Conservation (phyloP, 2,797 vertebrate genomes). For the Staurois parvus region DNA sequence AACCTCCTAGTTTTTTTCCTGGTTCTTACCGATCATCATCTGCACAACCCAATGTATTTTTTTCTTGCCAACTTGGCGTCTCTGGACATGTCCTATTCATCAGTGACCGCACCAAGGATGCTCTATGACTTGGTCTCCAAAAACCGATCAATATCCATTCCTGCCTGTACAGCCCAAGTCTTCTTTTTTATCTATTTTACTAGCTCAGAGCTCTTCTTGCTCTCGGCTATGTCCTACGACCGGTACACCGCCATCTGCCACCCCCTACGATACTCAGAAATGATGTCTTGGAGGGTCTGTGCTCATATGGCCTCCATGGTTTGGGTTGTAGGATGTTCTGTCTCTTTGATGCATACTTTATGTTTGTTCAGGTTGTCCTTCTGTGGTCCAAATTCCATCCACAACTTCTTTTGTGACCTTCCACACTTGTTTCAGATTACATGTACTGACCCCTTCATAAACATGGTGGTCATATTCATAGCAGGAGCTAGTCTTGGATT, state of each 20-base stretch:
- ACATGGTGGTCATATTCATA: background rate
- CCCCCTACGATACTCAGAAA: background rate
- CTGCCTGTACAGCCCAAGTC: background rate
- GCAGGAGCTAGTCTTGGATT: background rate
- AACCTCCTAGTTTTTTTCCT: constrained; percentile 8
- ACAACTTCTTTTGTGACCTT: constrained; percentile 46
- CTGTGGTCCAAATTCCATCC: constrained; percentile 17
- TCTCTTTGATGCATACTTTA: background rate
- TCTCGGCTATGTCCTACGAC: background rate
- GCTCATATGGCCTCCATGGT: background rate
- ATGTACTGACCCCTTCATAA: constrained; percentile 25
- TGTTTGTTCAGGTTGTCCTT: constrained; percentile 1
- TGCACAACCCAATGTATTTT: constrained; percentile 53
- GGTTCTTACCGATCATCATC: constrained; percentile 2
- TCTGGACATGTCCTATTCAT: constrained; percentile 67
- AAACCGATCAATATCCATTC: background rate
- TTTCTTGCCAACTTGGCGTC: constrained; percentile 65
- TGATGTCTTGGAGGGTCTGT: too few relatives aligned
- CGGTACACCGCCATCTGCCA: background rate
- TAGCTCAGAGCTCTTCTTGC: background rate
- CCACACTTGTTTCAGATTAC: constrained; percentile 36
- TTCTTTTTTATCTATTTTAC: background rate
- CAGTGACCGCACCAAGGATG: constrained; percentile 66
- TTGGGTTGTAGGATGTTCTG: background rate
- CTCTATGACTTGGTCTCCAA: background rate